A percentile compares a stretch with the other conserved stretches of the same genome.
phyloP scores from a whole-genome alignment of 2,888 invertebrate genomes.

The Orgyia antiqua region DNA sequence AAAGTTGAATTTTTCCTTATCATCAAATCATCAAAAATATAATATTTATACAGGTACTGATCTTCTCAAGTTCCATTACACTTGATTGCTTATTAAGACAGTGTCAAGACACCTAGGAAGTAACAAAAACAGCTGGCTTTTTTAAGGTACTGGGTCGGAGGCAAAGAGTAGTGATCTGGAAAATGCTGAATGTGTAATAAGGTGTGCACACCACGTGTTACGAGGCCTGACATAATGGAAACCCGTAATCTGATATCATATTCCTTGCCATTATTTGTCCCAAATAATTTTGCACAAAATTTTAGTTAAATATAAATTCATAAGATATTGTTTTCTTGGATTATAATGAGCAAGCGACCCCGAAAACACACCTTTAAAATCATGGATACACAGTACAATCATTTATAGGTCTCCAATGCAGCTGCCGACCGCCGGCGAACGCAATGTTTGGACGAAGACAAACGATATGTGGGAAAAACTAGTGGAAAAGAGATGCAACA shows the following conservation, averaged over 20 bases:
- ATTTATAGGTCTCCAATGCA: slow-evolving; percentile 70
- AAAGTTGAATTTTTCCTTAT: no score
- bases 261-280: neutral
- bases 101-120: no score
- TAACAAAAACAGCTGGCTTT: slow-evolving; percentile 32
- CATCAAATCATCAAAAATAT: no score
- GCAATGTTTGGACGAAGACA: slow-evolving; percentile 75
- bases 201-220: slow-evolving; percentile 60
- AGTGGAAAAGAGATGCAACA: slow-evolving; percentile 59
- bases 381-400: slow-evolving; percentile 58
- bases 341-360: slow-evolving; percentile 32
- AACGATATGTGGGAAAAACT: slow-evolving; percentile 63
- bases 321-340: slow-evolving; percentile 9
- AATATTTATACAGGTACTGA: no score
- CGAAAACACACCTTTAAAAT: slow-evolving; percentile 49
- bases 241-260: slow-evolving; percentile 38
- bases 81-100: slow-evolving; percentile 12
- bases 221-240: slow-evolving; percentile 28
- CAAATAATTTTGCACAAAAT: no score
- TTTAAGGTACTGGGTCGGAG: slow-evolving; percentile 48
- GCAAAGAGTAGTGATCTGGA: slow-evolving; percentile 48
- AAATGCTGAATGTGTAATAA: slow-evolving; percentile 52
- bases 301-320: no score
- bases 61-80: slow-evolving; percentile 7
- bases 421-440: slow-evolving; percentile 65